phyloP scores from a whole-genome alignment of 1,140 invertebrate genomes.

The Ooceraea biroi region DNA sequence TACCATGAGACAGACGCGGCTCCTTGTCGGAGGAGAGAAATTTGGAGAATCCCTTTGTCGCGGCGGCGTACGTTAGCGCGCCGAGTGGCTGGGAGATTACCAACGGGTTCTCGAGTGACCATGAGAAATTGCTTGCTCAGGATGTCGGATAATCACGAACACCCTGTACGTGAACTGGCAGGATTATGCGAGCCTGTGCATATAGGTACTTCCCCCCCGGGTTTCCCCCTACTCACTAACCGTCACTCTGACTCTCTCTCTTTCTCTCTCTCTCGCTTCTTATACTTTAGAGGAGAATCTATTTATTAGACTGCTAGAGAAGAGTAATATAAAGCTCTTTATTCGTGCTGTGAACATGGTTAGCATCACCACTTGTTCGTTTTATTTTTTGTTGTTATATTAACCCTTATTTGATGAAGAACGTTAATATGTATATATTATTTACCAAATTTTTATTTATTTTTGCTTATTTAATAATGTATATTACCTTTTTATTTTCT shows the following conservation, averaged over 20 bases:
- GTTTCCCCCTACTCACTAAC: neutral
- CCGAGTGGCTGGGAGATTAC: constrained; percentile 71
- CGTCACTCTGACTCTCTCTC: constrained; percentile 24
- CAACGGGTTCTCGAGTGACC: constrained; percentile 73
- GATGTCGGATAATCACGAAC: constrained; percentile 77
- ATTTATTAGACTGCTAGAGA: constrained; percentile 23
- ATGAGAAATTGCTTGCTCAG: constrained; percentile 77
- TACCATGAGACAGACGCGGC: constrained; percentile 49
- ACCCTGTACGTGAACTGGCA: constrained; percentile 74
- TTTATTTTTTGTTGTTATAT: neutral
- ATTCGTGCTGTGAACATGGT: neutral
- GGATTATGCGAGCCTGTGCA: constrained; percentile 73
- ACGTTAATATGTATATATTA: neutral
- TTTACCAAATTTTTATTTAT: neutral
- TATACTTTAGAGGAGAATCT: constrained; percentile 24
- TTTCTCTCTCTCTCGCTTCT: constrained; percentile 19
- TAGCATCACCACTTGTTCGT: neutral
- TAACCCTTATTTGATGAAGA: neutral
- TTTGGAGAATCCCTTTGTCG: constrained; percentile 76
- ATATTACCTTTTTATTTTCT: neutral
- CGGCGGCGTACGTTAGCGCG: constrained; percentile 65
- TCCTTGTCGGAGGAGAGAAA: constrained; percentile 68
- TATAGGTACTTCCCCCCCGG: constrained; percentile 60
- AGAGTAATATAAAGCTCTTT: constrained; percentile 3
- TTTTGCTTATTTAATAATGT: too few relatives aligned